These are phyloP conservation scores for Scopus umbretta DNA, from an alignment of 2,113 vertebrate genomes.

Conservation along the genomic window DNA sequence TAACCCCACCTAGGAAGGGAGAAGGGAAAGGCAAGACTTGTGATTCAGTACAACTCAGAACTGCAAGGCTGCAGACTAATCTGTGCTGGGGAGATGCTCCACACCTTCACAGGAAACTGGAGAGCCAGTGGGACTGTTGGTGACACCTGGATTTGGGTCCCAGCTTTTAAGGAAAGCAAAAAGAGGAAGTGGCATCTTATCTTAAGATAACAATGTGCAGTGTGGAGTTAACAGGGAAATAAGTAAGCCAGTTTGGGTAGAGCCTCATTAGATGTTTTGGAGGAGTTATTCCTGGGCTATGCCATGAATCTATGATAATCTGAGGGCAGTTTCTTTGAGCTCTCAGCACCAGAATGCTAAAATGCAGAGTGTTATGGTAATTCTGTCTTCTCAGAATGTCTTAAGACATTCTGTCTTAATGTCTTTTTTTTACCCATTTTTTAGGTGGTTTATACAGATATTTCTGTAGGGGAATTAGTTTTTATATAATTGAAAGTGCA, in stretches of 20 bases:
- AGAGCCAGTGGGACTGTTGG: neutral
- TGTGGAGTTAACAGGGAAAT: neutral
- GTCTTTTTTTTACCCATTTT: neutral
- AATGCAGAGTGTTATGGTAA: neutral
- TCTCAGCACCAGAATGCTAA: neutral
- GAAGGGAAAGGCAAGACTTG: neutral
- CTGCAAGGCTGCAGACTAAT: neutral
- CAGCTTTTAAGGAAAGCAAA: neutral
- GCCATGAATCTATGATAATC: neutral
- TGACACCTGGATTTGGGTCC: neutral
- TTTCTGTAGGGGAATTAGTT: neutral
- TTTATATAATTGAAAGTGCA: neutral
- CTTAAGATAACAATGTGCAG: neutral
- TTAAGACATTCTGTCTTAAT: neutral
- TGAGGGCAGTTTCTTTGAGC: neutral
- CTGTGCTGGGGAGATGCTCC: neutral
- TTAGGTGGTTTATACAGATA: neutral
- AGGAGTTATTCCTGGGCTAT: neutral
- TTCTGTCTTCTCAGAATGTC: neutral
- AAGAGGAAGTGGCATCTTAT: neutral
- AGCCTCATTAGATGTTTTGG: neutral
- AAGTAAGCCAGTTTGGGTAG: neutral
- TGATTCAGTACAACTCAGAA: neutral
- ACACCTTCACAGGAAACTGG: neutral
- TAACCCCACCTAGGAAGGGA: neutral